A percentile compares a stretch with the other conserved stretches of the same genome.
Evolutionary conservation across 2,797 vertebrate species (phyloP).

Genomic region (Streptopelia turtur): DNA sequence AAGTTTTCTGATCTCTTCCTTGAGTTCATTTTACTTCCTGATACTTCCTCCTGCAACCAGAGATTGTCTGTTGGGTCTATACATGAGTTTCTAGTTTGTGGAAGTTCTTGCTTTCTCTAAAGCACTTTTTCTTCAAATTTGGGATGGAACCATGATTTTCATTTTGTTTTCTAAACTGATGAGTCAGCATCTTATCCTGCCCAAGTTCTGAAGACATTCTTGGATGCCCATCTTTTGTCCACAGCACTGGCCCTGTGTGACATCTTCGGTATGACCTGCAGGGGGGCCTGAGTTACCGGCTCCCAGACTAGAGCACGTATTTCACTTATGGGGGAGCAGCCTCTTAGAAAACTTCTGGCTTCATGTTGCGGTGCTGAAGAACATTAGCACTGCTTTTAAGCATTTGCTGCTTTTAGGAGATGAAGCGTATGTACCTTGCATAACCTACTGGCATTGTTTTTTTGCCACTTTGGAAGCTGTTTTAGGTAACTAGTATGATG

Average conservation of each 20-base stretch:
- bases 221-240: neutral
- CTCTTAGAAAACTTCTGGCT: neutral
- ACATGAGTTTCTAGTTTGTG: neutral
- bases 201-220: neutral
- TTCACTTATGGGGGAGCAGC: neutral
- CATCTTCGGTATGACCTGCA: neutral
- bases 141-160: accelerated
- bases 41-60: neutral
- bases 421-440: neutral
- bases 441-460: neutral
- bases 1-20: neutral
- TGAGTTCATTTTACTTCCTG: neutral
- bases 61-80: neutral
- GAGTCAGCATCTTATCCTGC: neutral
- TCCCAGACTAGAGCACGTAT: accelerated
- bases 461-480: neutral
- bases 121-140: neutral
- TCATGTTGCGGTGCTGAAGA: neutral
- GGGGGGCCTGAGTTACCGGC: neutral
- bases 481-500: neutral
- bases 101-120: neutral
- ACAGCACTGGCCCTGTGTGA: neutral
- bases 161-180: neutral
- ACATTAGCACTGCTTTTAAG: neutral
- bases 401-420: neutral